Base-by-base conservation (phyloP, 2,797 vertebrate genomes). In the Philypnodon macrostomus region DNA sequence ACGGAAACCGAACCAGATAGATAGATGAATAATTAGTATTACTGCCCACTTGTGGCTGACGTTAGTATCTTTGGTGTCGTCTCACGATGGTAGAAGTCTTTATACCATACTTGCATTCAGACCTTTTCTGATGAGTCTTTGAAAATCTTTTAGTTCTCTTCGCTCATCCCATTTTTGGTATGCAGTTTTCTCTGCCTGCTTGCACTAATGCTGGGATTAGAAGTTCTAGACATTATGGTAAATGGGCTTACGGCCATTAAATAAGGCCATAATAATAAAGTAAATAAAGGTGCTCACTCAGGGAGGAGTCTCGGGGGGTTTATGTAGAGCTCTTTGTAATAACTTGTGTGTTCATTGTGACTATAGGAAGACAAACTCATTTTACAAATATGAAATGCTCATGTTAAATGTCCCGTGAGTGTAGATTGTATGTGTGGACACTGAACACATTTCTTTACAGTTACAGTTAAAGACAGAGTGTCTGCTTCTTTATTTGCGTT, bases 221-320 rank as follows among this genome's bases (percentile, higher is more conserved):
- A 8, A 23, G 26, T 42, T 42, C 6, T 16, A 29, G 14, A 8
- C 27, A 42, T 27, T 42, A 41, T 41, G 13, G 23, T 41, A 15
- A 4, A 11, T 10, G 7, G 8, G 29, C 4, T 27, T 15, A 5
- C 12, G 24, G 15, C 29, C 10, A 29, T 42, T 42, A 42, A 29
- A 12, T 27, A 29, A 15, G 19, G 26, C 10, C 14, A 42, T 32
- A 27, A 27, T 27, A 42, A 40, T 9, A 15, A 24, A 24, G 6
- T 8, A 24, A 24, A 40, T 17, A 24, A 13, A 13, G 37, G 5
- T 40, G 18, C 37, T 39, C n/a, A 4, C 37, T 24, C 6, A 27
- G 29, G 14, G 9, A 42, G 23, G 9, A 12, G 9, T 17, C 4
- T 29, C 23, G 2, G n/a, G 19, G 11, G 5, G 1, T 33, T 33